A percentile compares a stretch with the other conserved stretches of the same genome.
Conservation (phyloP, 2,113 vertebrate genomes). For the Prunella himalayana region DNA sequence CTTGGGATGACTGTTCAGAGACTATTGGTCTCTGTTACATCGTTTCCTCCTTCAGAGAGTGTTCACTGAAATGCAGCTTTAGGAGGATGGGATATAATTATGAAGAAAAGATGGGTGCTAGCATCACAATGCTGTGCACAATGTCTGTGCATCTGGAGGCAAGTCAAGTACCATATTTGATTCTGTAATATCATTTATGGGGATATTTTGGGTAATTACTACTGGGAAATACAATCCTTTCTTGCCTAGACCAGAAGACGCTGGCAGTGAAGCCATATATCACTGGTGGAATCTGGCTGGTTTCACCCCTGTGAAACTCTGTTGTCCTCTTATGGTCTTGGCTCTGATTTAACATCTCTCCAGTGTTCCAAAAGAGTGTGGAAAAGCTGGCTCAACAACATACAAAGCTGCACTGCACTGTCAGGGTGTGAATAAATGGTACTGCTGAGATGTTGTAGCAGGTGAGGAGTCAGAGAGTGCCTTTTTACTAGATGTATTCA, state of each 20-base stretch:
- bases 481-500: slow-evolving; percentile 42
- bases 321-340: neutral
- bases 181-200: neutral
- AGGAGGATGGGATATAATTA: neutral
- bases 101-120: neutral
- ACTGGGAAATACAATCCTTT: neutral
- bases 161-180: neutral
- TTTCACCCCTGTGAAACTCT: neutral
- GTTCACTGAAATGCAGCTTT: neutral
- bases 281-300: neutral
- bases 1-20: neutral
- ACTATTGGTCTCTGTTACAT: neutral
- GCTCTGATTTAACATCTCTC: neutral
- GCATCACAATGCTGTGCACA: neutral
- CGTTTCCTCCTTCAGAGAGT: neutral
- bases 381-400: neutral
- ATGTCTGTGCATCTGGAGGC: neutral
- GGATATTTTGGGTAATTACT: neutral
- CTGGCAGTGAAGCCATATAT: neutral
- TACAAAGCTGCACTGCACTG: neutral
- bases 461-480: neutral
- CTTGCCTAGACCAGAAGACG: neutral
- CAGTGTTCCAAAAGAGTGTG: neutral
- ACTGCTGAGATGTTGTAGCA: neutral
- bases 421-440: neutral